A percentile compares a stretch with the other conserved stretches of the same genome.
Conservation (phyloP, 2,113 vertebrate species). For the Himantopus leucocephalus region DNA sequence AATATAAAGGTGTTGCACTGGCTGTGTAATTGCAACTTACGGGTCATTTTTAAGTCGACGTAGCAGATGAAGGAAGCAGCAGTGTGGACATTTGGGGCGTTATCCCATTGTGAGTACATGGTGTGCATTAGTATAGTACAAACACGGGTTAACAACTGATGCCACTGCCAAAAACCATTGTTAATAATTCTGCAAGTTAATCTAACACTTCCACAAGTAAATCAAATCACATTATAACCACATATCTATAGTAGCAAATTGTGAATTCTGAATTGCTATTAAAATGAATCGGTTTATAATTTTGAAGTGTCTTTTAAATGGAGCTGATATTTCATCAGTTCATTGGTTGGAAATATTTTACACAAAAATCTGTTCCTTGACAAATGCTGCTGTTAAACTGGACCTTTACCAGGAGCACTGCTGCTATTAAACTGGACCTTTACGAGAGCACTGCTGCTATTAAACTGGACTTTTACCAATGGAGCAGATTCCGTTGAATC, state of each 20-base stretch:
- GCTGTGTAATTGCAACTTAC: neutral
- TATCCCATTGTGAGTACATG: neutral
- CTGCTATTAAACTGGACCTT: neutral
- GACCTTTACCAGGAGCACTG: neutral
- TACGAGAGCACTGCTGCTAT: neutral
- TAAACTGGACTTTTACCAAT: neutral
- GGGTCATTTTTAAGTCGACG: neutral
- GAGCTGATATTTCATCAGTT: neutral
- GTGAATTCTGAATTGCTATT: neutral
- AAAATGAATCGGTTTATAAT: neutral
- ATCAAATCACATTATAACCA: neutral
- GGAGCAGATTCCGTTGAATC: neutral
- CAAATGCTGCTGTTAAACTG: neutral
- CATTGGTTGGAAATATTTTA: conserved; percentile 15
- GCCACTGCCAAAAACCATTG: neutral
- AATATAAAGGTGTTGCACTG: neutral
- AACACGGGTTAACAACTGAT: neutral
- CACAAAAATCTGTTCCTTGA: neutral
- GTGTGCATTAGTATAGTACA: neutral
- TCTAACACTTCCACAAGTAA: neutral
- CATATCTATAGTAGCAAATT: neutral
- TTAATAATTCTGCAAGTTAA: neutral
- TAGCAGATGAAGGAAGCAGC: neutral
- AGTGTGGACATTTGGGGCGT: neutral
- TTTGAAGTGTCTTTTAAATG: conserved; percentile 1